Conservation (phyloP, 2,888 invertebrate genomes). For the Caenorhabditis panamensis region DNA sequence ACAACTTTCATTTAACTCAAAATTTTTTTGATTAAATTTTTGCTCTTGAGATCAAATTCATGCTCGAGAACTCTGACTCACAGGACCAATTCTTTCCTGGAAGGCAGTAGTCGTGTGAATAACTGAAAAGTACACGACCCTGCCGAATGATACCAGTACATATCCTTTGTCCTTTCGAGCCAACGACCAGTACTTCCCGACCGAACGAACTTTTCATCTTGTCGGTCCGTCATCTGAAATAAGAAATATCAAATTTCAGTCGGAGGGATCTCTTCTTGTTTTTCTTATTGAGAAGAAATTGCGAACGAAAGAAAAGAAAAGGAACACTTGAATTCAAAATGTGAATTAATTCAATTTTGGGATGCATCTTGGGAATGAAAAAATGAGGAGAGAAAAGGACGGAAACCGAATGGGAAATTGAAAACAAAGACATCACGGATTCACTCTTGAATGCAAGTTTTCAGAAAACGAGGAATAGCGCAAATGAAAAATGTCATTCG, state of each 20-base stretch:
- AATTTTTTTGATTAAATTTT: no score
- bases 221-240: constrained; percentile 35
- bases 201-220: constrained; percentile 5
- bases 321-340: constrained; percentile 7
- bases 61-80: neutral
- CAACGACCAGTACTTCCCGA: constrained; percentile 3
- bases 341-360: constrained; percentile 10
- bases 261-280: constrained; percentile 9
- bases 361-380: constrained; percentile 15
- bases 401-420: neutral
- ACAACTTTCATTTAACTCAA: neutral
- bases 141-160: constrained; percentile 6
- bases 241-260: constrained; percentile 49
- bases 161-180: constrained; percentile 13
- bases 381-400: neutral
- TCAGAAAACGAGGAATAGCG: neutral
- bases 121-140: constrained; percentile 10
- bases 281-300: neutral
- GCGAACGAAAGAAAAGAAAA: neutral
- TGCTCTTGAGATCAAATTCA: constrained; percentile 3
- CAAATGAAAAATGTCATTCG: constrained; percentile 46
- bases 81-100: neutral
- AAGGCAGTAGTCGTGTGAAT: constrained; percentile 1
- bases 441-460: neutral
- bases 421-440: constrained; percentile 13